Percentiles rank a stretch among this genome's conserved stretches.
These are phyloP conservation scores for Cephalopachus bancanus DNA, from an alignment of 2,797 vertebrate species.

Conservation along the genomic window DNA sequence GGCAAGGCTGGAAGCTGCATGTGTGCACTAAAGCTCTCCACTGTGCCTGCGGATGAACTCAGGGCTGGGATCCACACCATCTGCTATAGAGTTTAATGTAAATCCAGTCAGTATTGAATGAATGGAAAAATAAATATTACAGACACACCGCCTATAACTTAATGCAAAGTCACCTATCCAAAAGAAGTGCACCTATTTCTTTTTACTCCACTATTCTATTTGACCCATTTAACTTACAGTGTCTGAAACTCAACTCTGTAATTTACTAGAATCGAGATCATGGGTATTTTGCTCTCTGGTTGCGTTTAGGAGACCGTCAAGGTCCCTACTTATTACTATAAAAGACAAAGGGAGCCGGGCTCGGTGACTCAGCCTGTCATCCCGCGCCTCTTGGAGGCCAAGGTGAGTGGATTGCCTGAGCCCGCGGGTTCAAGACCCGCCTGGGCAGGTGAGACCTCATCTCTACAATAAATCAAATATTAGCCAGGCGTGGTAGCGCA, in stretches of 20 bases:
- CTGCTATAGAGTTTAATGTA: not conserved
- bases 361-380: no score
- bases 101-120: not conserved
- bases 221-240: not conserved
- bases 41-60: not conserved
- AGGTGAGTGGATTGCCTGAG: no score
- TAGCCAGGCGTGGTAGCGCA: no score
- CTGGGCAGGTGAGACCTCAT: no score
- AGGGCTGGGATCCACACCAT: not conserved
- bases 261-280: not conserved
- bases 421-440: no score
- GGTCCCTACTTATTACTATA: not conserved
- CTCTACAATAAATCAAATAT: no score
- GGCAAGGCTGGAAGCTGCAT: not conserved
- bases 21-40: not conserved
- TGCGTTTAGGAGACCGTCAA: not conserved
- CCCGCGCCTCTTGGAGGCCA: no score
- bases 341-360: not conserved
- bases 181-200: not conserved
- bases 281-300: not conserved
- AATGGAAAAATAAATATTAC: conserved; percentile 44
- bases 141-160: not conserved
- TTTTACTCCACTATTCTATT: not conserved
- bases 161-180: not conserved
- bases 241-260: not conserved